Conservation (phyloP, 2,113 vertebrate species). For the Oxyura jamaicensis region DNA sequence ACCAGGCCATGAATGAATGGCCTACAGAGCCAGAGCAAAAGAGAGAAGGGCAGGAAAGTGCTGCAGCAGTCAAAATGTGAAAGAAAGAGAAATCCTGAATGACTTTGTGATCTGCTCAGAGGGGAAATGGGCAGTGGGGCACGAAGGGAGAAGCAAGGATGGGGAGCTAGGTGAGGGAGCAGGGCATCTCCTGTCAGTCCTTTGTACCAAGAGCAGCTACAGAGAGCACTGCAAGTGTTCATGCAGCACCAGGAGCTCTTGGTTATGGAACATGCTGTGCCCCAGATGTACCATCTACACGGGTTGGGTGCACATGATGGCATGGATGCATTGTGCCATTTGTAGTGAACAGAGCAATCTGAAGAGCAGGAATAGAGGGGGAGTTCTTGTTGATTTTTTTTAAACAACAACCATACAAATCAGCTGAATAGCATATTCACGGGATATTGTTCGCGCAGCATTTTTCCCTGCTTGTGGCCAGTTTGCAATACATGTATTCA, state of each 20-base stretch:
- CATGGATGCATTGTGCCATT: neutral
- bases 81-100: neutral
- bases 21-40: neutral
- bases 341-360: neutral
- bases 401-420: neutral
- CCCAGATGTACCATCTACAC: neutral
- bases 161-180: neutral
- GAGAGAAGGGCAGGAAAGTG: neutral
- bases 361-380: conserved; percentile 13
- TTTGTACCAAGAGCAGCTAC: neutral
- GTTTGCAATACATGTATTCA: conserved; percentile 1
- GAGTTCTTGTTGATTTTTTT: conserved; percentile 19
- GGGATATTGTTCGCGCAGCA: conserved; percentile 3
- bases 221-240: neutral
- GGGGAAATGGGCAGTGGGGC: neutral
- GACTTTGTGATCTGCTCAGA: neutral
- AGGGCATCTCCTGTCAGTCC: neutral
- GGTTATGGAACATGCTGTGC: neutral
- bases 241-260: neutral
- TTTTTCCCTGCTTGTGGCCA: conserved; percentile 2
- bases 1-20: neutral
- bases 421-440: conserved; percentile 18
- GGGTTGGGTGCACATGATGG: neutral
- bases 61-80: neutral
- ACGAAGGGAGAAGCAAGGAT: neutral